These are phyloP conservation scores for Desmophyllum pertusum DNA, from an alignment of 92 coral and sea anemone genomes.

Conservation along the genomic window DNA sequence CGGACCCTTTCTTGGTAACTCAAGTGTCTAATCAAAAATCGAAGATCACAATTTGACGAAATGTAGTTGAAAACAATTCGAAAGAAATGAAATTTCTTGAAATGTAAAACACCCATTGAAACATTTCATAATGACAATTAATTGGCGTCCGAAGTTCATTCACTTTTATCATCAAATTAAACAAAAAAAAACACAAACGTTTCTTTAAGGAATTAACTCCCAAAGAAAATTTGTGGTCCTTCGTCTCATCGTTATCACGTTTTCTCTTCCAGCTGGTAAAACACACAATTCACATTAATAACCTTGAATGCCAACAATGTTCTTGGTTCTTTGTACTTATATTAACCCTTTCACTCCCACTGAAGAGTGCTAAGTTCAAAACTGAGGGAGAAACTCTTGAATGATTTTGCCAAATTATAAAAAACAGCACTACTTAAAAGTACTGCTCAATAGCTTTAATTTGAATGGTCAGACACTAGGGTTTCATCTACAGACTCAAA, in stretches of 20 bases:
- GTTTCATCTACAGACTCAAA: neutral
- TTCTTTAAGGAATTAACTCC: slow-evolving; percentile 19
- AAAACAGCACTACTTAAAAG: too few relatives aligned
- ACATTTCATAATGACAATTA: neutral
- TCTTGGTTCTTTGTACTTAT: neutral
- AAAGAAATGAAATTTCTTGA: neutral
- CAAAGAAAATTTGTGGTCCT: neutral
- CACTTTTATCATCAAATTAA: slow-evolving; percentile 21
- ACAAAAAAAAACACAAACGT: neutral
- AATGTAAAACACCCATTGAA: neutral
- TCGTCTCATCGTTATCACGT: slow-evolving; percentile 28
- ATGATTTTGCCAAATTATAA: too few relatives aligned
- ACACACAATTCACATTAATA: slow-evolving; percentile 3
- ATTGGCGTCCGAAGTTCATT: slow-evolving; percentile 3
- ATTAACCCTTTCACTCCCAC: too few relatives aligned
- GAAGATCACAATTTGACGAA: neutral
- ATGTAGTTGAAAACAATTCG: neutral
- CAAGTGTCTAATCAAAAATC: neutral
- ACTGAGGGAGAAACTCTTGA: too few relatives aligned
- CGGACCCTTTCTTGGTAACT: neutral
- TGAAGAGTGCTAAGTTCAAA: too few relatives aligned
- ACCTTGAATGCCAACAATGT: neutral
- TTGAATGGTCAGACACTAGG: too few relatives aligned
- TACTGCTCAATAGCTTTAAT: too few relatives aligned
- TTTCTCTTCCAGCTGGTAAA: slow-evolving; percentile 12